phyloP scores from a whole-genome alignment of 2,113 vertebrate genomes.

The Perca schrenkii region DNA sequence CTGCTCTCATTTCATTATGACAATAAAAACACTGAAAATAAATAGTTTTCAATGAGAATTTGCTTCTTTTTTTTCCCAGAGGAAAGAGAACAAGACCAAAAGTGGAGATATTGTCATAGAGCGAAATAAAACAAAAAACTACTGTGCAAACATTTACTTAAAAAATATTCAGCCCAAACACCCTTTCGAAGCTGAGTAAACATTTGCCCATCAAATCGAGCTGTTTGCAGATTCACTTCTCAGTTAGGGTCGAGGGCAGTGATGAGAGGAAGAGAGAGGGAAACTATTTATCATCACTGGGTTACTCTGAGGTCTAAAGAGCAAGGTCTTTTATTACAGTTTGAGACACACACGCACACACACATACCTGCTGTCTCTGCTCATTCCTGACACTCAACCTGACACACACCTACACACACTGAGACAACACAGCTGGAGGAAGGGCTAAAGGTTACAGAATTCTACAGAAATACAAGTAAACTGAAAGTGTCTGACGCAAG shows the following conservation, averaged over 20 bases:
- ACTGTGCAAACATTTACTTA: constrained; percentile 73
- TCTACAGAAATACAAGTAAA: constrained; percentile 53
- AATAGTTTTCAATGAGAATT: not conserved
- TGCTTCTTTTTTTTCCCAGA: not conserved
- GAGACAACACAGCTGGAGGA: constrained; percentile 79
- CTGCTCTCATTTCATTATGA: constrained; percentile 35
- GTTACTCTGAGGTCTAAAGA: constrained; percentile 74
- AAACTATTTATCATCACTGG: constrained; percentile 81
- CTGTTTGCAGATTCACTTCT: constrained; percentile 85
- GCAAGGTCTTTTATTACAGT: constrained; percentile 72
- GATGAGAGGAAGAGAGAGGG: constrained; percentile 66
- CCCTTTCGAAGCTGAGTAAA: constrained; percentile 74
- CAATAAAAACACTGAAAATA: constrained; percentile 10
- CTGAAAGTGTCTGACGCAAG: constrained; percentile 26
- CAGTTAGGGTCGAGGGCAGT: constrained; percentile 67
- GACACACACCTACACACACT: constrained; percentile 58
- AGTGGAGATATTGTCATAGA: constrained; percentile 16
- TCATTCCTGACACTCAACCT: constrained; percentile 57
- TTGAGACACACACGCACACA: constrained; percentile 35
- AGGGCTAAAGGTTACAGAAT: constrained; percentile 56
- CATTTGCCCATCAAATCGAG: constrained; percentile 77
- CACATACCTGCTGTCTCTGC: constrained; percentile 56
- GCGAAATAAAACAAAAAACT: constrained; percentile 51
- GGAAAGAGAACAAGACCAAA: constrained; percentile 24
- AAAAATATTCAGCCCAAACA: constrained; percentile 67